Evolutionary conservation across 2,797 vertebrate genomes (phyloP).

Genomic region (Scolopax bukidnonensis): DNA sequence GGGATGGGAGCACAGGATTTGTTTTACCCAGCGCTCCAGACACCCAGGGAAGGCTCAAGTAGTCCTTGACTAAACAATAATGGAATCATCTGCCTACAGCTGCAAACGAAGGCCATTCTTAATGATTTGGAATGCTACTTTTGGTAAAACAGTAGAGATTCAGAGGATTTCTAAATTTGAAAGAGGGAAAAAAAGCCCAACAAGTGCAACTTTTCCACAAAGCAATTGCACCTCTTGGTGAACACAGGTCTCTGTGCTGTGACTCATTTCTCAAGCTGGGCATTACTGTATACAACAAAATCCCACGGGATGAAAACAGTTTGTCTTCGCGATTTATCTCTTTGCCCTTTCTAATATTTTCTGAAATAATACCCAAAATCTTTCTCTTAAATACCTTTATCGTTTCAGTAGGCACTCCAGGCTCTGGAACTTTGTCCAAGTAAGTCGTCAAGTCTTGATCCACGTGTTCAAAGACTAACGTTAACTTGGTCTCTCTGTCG

Average conservation of each 20-base stretch:
- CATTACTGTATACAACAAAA: not conserved
- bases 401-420: conserved; percentile 94
- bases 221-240: not conserved
- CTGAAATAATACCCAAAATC: not conserved
- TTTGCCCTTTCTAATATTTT: not conserved
- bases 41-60: not conserved
- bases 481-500: conserved; percentile 97
- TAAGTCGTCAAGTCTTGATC: conserved; percentile 99
- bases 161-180: not conserved
- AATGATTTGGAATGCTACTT: not conserved
- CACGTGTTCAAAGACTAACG: conserved; percentile 97
- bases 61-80: not conserved
- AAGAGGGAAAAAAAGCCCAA: not conserved
- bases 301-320: not conserved
- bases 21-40: not conserved
- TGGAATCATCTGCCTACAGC: not conserved
- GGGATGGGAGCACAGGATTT: not conserved
- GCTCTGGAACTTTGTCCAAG: conserved; percentile 96
- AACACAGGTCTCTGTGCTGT: not conserved
- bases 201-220: not conserved
- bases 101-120: not conserved
- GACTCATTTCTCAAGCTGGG: not conserved
- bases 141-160: not conserved
- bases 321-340: not conserved
- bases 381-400: conserved; percentile 88